phyloP scores from a whole-genome alignment of 2,888 invertebrate genomes.

The Amphiduros pacificus region DNA sequence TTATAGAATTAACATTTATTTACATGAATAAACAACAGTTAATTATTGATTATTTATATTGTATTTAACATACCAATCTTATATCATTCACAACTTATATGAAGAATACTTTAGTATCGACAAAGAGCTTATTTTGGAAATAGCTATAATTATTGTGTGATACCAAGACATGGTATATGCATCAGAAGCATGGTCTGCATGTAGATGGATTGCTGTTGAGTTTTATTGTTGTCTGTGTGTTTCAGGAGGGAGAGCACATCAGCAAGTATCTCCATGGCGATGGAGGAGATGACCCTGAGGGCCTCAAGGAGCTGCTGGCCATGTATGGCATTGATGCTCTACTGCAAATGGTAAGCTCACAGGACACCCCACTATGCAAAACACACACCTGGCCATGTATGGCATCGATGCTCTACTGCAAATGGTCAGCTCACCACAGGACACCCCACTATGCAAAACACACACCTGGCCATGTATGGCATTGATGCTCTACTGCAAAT shows the following conservation, averaged over 20 bases:
- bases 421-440: no score
- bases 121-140: no score
- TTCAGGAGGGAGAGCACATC: conserved; percentile 56
- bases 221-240: conserved; percentile 5
- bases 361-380: no score
- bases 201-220: no score
- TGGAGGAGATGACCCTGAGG: conserved; percentile 14
- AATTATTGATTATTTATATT: not conserved
- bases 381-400: conserved; percentile 60
- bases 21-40: not conserved
- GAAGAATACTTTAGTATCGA: no score
- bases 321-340: conserved; percentile 60
- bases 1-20: not conserved
- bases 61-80: no score
- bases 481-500: conserved; percentile 62
- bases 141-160: no score
- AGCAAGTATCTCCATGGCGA: conserved; percentile 44
- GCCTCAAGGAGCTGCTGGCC: conserved; percentile 55
- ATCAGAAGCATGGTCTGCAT: no score
- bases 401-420: conserved; percentile 62
- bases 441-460: no score
- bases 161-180: no score
- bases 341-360: conserved; percentile 61
- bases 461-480: conserved; percentile 62
- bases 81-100: no score